Evolutionary conservation across 2,888 invertebrate genomes (phyloP), one percentile per base, ranked within the genome.

Genomic region (Kryphioiulus occultus): DNA sequence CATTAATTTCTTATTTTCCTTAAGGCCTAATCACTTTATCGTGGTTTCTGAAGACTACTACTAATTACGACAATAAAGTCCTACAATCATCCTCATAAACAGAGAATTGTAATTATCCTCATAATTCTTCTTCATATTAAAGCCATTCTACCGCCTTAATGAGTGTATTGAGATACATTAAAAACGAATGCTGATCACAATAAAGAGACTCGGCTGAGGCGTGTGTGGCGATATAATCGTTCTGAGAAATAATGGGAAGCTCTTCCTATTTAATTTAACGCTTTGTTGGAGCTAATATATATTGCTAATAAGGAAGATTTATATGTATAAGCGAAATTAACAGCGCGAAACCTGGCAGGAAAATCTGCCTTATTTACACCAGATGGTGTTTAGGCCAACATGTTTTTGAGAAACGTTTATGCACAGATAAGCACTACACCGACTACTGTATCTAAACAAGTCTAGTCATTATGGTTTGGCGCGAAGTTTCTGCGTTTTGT

Each of bases 281-380:
- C 84, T 35, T 84, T 84, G 84, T 42, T 84, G 84, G 42, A 19
- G 15, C n/a, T 84, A 35, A 84, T 84, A 84, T 84, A 39, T 84
- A 84, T 84, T 35, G 84, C 35, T 84, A 39, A 84, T 84, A 84
- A 84, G 84, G 35, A 84, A 84, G 84, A 84, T 32, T 84, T 84
- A 84, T 84, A 84, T 84, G n/a, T 84, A 84, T 84, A 84, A 84
- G 84, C 32, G 42, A 84, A 84, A 84, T 84, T 32, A 84, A 32
- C 84, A 42, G 84, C n/a, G 84, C 84, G 84, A 32, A 35, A 84
- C 84, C 22, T 42, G 68, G 68, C 22, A 26, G 26, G 68, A 26
- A 22, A 68, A 68, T 68, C 22, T 26, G 22, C 68, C 68, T 22
- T 68, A 68, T 68, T 68, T 68, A 68, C 68, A 68, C 68, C 68